phyloP scores from a whole-genome alignment of 2,888 invertebrate genomes.

The Meiosimyza decipiens region DNA sequence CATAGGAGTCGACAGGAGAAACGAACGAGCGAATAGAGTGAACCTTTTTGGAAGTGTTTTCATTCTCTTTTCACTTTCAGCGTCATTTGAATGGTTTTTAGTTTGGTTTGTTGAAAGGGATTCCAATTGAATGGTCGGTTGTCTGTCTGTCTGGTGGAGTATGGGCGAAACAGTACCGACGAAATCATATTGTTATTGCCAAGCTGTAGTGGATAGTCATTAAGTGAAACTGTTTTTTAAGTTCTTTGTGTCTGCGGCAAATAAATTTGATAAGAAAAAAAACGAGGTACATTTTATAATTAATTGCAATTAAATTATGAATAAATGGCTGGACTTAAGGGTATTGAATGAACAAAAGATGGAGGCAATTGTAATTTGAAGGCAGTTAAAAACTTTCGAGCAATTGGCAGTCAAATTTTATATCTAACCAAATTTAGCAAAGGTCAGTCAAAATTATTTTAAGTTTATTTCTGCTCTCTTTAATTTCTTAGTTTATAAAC shows the following conservation, averaged over 20 bases:
- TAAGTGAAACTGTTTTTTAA: constrained; percentile 14
- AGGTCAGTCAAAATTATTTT: too few relatives aligned
- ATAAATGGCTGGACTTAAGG: constrained; percentile 11
- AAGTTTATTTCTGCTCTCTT: too few relatives aligned
- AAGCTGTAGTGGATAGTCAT: constrained; percentile 11
- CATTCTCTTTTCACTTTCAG: background rate
- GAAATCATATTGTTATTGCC: background rate
- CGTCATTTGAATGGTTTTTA: constrained; percentile 12
- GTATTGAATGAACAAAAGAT: background rate
- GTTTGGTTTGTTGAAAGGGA: background rate
- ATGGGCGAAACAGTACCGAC: too few relatives aligned
- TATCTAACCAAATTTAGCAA: too few relatives aligned
- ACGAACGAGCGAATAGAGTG: background rate
- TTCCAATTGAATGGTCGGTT: constrained; percentile 4
- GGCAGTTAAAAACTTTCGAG: too few relatives aligned
- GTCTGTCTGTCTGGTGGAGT: background rate
- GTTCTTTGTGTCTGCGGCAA: constrained; percentile 12
- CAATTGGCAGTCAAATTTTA: too few relatives aligned
- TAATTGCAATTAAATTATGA: constrained; percentile 29
- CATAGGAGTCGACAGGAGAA: constrained; percentile 1
- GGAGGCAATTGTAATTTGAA: too few relatives aligned
- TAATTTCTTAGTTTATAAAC: too few relatives aligned
- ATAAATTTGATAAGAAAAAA: constrained; percentile 10
- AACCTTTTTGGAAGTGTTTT: too few relatives aligned
- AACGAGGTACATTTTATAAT: constrained; percentile 17